These are phyloP conservation scores for Spinus pinus DNA, from an alignment of 2,797 vertebrate species.

Conservation along the genomic window DNA sequence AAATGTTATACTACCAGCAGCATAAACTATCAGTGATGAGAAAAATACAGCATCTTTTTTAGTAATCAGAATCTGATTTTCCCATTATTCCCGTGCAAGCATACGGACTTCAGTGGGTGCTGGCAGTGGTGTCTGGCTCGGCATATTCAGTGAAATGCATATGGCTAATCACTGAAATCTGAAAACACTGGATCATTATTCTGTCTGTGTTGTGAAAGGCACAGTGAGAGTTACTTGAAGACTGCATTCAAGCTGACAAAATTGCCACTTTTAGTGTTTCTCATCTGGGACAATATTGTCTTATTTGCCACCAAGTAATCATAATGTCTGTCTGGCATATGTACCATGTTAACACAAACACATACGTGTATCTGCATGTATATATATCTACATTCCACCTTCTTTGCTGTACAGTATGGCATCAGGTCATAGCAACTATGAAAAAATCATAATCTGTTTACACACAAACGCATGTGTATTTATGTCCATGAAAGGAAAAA, in stretches of 20 bases:
- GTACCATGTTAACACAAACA: background rate
- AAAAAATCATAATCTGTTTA: background rate
- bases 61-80: background rate
- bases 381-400: background rate
- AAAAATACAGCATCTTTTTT: background rate
- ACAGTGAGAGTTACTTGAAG: background rate
- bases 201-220: conserved; percentile 29
- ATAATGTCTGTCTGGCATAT: background rate
- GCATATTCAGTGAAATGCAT: background rate
- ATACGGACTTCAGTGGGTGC: background rate
- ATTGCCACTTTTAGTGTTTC: background rate
- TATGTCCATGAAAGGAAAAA: background rate
- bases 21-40: background rate
- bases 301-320: background rate
- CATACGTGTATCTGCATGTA: accelerated
- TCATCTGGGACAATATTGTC: conserved; percentile 10
- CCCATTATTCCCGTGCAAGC: background rate
- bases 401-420: background rate
- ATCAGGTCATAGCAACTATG: background rate
- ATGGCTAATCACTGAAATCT: conserved; percentile 10
- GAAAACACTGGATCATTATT: background rate
- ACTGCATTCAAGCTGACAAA: background rate
- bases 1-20: background rate
- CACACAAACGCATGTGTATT: background rate
- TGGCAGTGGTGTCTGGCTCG: background rate